These are phyloP conservation scores for Darevskia mixta DNA, from an alignment of 2,797 vertebrate genomes.

Conservation along the genomic window DNA sequence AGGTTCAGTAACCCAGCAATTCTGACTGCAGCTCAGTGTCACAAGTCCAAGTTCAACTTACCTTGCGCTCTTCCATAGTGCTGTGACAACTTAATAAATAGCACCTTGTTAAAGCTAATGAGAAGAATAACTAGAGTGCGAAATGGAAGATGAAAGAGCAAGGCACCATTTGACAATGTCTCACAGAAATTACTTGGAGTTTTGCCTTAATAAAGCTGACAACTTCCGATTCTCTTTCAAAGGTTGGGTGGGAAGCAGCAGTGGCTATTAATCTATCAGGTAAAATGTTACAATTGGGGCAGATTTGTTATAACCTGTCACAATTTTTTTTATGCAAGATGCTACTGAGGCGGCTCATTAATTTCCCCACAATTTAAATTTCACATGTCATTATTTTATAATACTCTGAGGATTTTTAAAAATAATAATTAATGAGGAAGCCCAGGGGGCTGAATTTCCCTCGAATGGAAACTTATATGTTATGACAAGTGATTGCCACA, in stretches of 20 bases:
- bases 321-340: not conserved
- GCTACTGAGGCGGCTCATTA: not conserved
- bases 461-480: not conserved
- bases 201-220: not conserved
- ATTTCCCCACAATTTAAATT: not conserved
- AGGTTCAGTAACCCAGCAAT: not conserved
- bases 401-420: not conserved
- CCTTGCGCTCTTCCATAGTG: too few species aligned
- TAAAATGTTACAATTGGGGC: not conserved
- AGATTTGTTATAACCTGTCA: not conserved
- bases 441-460: not conserved
- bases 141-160: not conserved
- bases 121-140: not conserved
- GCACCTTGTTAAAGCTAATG: not conserved
- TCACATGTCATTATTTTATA: conserved; percentile 10
- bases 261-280: not conserved
- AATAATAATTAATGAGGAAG: not conserved
- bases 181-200: not conserved
- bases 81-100: not conserved
- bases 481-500: not conserved
- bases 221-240: not conserved
- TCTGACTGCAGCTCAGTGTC: not conserved
- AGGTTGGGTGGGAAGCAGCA: not conserved
- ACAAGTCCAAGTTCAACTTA: not conserved
- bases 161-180: not conserved